Evolutionary conservation across 2,113 vertebrate genomes (phyloP), one percentile per base, ranked within the genome.

Genomic region (Lucifuga dentata): DNA sequence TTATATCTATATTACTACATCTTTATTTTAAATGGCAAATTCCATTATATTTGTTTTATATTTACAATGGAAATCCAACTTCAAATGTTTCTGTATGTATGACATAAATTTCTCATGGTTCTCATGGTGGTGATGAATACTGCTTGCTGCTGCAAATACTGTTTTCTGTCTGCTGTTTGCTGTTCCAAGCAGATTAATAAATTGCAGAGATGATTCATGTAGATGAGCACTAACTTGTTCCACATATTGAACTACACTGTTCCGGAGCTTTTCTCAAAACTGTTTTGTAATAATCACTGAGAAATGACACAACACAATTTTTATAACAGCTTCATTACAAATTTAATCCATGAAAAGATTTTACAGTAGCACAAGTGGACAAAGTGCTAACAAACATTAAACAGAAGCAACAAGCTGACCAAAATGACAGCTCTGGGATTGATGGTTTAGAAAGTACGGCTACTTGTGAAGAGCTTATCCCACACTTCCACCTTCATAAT

Each of bases 401-500:
- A 57, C 24, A 38, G 23, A 15, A 33, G 45, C 16, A 50, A 38
- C n/a, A 15, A 8, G 19, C 2, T 8, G 5, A 44, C 20, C 43
- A 9, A 11, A 36, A 8, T 39, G 2, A 46, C 2, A 11, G 11
- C 24, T 76, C 9, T 64, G 8, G 0, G 5, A 10, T 0, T 50
- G 24, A 1, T 57, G 60, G 13, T 10, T 10, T 19, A 4, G 0
- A 65, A 51, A 3, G 13, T n/a, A n/a, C n/a, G n/a, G n/a, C n/a
- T n/a, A n/a, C n/a, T n/a, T n/a, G n/a, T 11, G 61, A 86, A 91
- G 24, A 79, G 3, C 69, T 85, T 83, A 36, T 93, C 89, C 91
- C 91, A 92, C 32, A 91, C 0, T 77, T 93, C 89, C 62, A 92
- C 60, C 71, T 91, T 91, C 85, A 92, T 41, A 0, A 92, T 89